These are phyloP conservation scores for Diplodus puntazzo DNA, from an alignment of 2,797 vertebrate genomes.

Conservation along the genomic window DNA sequence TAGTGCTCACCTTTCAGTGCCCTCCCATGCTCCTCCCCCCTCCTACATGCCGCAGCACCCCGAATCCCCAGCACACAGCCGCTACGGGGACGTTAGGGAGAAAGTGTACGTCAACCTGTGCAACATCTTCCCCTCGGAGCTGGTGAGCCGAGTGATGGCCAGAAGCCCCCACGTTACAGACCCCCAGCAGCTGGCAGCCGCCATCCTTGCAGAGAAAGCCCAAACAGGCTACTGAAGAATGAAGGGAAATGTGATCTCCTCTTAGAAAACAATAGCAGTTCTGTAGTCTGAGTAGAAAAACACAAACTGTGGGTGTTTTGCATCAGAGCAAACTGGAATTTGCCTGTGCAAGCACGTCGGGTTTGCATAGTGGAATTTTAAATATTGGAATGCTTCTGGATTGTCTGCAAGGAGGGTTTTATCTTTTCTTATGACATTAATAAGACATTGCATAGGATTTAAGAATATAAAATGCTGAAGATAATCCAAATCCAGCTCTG, in stretches of 20 bases:
- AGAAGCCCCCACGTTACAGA: constrained; percentile 93
- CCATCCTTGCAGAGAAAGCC: constrained; percentile 95
- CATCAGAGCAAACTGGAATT: constrained; percentile 9
- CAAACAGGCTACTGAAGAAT: constrained; percentile 90
- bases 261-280: not conserved
- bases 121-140: constrained; percentile 96
- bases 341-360: not conserved
- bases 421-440: constrained; percentile 27
- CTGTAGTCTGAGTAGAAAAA: constrained; percentile 3
- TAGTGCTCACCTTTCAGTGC: constrained; percentile 49
- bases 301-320: not conserved
- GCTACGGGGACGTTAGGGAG: constrained; percentile 89
- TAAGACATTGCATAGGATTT: constrained; percentile 14
- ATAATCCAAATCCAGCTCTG: constrained; percentile 36
- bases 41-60: constrained; percentile 66
- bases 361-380: not conserved
- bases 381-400: constrained; percentile 15
- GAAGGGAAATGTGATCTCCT: not conserved
- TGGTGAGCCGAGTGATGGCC: constrained; percentile 95
- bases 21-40: constrained; percentile 56
- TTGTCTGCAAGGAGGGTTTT: constrained; percentile 10
- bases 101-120: constrained; percentile 95
- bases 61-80: constrained; percentile 82
- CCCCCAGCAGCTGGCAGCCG: constrained; percentile 95
- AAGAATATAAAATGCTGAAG: constrained; percentile 22